Evolutionary conservation across 2,888 invertebrate genomes (phyloP).

Genomic region (Drosophila peninsularis): DNA sequence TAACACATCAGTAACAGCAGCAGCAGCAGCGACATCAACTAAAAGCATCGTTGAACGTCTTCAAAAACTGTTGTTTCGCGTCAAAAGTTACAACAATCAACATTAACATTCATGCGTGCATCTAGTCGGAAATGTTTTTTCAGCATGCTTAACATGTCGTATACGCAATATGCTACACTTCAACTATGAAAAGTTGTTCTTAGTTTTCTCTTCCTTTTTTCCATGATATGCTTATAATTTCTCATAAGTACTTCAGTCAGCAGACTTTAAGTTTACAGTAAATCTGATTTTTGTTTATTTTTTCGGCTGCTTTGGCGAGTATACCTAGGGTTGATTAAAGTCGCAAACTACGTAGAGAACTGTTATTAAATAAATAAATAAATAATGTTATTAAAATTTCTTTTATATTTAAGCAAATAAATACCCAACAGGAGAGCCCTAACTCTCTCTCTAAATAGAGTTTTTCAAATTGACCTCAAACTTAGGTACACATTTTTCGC

Average conservation of each 20-base stretch:
- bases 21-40: constrained; percentile 9
- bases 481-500: neutral
- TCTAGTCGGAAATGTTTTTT: constrained; percentile 67
- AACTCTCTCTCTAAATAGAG: neutral
- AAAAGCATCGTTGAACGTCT: constrained; percentile 20
- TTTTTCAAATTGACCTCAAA: neutral
- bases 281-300: neutral
- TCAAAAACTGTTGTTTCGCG: constrained; percentile 55
- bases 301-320: neutral
- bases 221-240: neutral
- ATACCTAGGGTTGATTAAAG: too few relatives aligned
- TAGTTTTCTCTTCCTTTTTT: neutral
- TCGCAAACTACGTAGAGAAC: too few relatives aligned
- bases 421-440: neutral
- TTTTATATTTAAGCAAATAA: too few relatives aligned
- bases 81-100: constrained; percentile 68
- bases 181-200: constrained; percentile 8
- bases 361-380: too few relatives aligned
- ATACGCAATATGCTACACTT: constrained; percentile 56
- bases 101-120: constrained; percentile 74
- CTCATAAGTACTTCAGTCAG: neutral
- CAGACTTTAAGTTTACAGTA: neutral
- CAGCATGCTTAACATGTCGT: constrained; percentile 57
- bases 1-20: constrained; percentile 40
- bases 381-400: too few relatives aligned